Evolutionary conservation across 2,113 vertebrate genomes (phyloP).

Genomic region (Brachyhypopomus gauderio): DNA sequence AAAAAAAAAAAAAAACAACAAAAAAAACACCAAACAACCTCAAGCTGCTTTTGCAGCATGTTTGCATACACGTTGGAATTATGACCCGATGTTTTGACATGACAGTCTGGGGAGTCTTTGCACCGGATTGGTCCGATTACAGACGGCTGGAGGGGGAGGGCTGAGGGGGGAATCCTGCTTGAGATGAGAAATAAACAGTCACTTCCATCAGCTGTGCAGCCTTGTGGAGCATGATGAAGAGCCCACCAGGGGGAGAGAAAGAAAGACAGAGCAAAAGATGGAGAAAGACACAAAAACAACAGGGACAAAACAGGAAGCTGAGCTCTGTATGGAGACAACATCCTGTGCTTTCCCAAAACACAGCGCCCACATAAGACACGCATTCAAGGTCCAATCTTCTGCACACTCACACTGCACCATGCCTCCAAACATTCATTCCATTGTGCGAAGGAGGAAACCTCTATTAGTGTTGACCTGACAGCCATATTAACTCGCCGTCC

Average conservation of each 20-base stretch:
- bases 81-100: neutral
- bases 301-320: neutral
- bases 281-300: neutral
- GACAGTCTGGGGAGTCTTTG: too few relatives aligned
- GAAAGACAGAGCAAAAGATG: neutral
- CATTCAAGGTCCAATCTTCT: neutral
- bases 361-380: neutral
- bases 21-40: too few relatives aligned
- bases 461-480: neutral
- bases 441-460: neutral
- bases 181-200: neutral
- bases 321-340: neutral
- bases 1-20: neutral
- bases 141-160: too few relatives aligned
- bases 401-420: neutral
- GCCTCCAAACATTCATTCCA: too few relatives aligned
- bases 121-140: too few relatives aligned
- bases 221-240: neutral
- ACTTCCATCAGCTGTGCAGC: neutral
- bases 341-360: constrained; percentile 1
- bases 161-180: too few relatives aligned
- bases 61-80: neutral
- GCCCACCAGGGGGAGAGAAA: neutral
- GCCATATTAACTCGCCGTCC: neutral
- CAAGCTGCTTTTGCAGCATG: neutral